Percentiles rank a stretch among this genome's conserved stretches.
phyloP scores from a whole-genome alignment of 1,140 invertebrate genomes.

The Uloborus diversus region DNA sequence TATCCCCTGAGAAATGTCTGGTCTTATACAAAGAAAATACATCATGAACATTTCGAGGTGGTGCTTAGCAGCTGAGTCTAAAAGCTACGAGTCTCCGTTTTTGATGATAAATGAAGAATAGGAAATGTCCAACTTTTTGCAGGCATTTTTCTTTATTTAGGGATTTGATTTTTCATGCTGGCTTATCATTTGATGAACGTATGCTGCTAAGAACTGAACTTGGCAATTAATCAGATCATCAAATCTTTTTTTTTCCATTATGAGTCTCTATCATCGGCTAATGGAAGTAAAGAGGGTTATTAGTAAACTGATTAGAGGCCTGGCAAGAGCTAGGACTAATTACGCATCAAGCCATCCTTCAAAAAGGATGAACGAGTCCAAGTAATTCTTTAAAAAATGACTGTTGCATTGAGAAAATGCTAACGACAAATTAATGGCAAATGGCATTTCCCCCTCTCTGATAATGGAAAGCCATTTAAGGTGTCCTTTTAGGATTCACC shows the following conservation, averaged over 20 bases:
- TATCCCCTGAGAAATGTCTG: too few species aligned
- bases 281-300: constrained; percentile 54
- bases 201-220: neutral
- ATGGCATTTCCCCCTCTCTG: constrained; percentile 51
- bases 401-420: constrained; percentile 52
- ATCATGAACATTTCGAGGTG: neutral
- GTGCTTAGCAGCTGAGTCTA: neutral
- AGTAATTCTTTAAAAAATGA: constrained; percentile 19
- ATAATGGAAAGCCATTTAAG: constrained; percentile 55
- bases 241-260: constrained; percentile 23
- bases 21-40: too few species aligned
- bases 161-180: neutral
- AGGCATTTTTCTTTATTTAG: neutral
- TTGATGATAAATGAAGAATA: neutral
- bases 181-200: neutral
- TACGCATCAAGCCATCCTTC: constrained; percentile 39
- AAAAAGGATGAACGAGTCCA: constrained; percentile 24
- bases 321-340: constrained; percentile 44
- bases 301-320: constrained; percentile 52
- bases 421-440: constrained; percentile 56
- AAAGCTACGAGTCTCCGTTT: neutral
- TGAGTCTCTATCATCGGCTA: constrained; percentile 29
- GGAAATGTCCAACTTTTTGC: neutral
- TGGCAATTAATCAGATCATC: constrained; percentile 54
- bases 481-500: constrained; percentile 51